Evolutionary conservation across 30 jellyfish, hydroid and myxozoan genomes (phyloP), one percentile per base, ranked within the genome.

Genomic region (Cassiopea andromeda): DNA sequence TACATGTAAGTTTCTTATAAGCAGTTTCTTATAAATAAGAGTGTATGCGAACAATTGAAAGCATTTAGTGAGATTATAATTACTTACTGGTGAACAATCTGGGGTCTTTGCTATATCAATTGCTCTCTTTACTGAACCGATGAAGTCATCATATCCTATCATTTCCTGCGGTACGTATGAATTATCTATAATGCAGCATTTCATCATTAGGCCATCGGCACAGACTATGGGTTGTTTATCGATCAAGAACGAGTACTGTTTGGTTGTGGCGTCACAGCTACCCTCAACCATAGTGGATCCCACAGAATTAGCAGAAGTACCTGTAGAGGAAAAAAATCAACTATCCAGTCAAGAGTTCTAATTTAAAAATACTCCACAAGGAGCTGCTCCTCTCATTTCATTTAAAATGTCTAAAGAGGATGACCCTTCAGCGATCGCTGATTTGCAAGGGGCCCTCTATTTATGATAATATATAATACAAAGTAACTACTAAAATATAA

Each of bases 221-320:
- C 97, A 89, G 47, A 89, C 89, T 7, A 89, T 81, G 43, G 96
- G 96, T 46, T 80, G 96, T n/a, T 88, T 80, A 80, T 80, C 89
- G 44, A 78, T 75, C 82, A 75, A 81, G 2, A 76, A 16, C 12
- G 94, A 76, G 57, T 76, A 87, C 50, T 78, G 75, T 13, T 71
- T 44, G 58, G 44, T 88, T 15, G 71, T 48, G 12, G 43, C 89
- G 50, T 77, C 76, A 17, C 47, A 15, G 27, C 46, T 87, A 74
- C 84, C 76, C 4, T 68, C 94, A 17, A 87, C 76, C 83, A 75
- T 27, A 0, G 69, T 16, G 8, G 60, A 43, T 13, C 68, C 61
- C 18, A 2, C 38, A 38, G 83, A 8, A 75, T 75, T 69, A 38
- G 43, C n/a, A 2, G 83, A 49, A 2, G 70, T 78, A 50, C 84